Percentiles rank a stretch among this genome's conserved stretches.
These are phyloP conservation scores for Bembecia ichneumoniformis DNA, from an alignment of 2,888 invertebrate genomes.

Conservation along the genomic window DNA sequence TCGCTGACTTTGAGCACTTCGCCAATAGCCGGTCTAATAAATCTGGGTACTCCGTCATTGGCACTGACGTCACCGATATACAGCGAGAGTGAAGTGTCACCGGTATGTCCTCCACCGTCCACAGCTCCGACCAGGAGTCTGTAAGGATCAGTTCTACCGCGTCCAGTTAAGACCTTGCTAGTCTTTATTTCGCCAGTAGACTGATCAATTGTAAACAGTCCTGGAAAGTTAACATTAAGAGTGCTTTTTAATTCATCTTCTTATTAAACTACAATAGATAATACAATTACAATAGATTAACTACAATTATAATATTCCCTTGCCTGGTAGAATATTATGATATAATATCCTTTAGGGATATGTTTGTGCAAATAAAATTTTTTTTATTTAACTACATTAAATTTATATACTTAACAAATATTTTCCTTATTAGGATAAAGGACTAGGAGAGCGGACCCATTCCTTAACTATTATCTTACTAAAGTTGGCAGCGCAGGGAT, in stretches of 20 bases:
- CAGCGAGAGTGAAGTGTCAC: constrained; percentile 75
- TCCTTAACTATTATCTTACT: too few relatives aligned
- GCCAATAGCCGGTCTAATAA: constrained; percentile 78
- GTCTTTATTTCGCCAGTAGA: constrained; percentile 79
- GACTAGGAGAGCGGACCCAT: too few relatives aligned
- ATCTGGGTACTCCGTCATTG: constrained; percentile 84
- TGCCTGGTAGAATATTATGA: too few relatives aligned
- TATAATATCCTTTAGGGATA: too few relatives aligned
- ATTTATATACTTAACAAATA: too few relatives aligned
- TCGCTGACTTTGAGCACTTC: constrained; percentile 80
- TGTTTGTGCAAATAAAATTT: too few relatives aligned
- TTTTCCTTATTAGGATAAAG: too few relatives aligned
- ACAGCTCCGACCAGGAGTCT: constrained; percentile 77
- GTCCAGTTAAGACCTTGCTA: constrained; percentile 77
- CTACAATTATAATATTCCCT: too few relatives aligned
- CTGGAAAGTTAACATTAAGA: constrained; percentile 32
- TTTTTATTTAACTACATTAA: too few relatives aligned
- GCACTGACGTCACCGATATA: constrained; percentile 85
- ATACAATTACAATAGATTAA: background rate
- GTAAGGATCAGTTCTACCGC: constrained; percentile 83
- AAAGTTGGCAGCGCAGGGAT: too few relatives aligned
- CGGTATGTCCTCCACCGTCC: constrained; percentile 77
- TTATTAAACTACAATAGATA: too few relatives aligned
- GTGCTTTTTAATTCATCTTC: background rate
- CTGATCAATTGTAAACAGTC: constrained; percentile 77